Evolutionary conservation across 2,888 invertebrate genomes (phyloP).

Genomic region (Netelia inedita): DNA sequence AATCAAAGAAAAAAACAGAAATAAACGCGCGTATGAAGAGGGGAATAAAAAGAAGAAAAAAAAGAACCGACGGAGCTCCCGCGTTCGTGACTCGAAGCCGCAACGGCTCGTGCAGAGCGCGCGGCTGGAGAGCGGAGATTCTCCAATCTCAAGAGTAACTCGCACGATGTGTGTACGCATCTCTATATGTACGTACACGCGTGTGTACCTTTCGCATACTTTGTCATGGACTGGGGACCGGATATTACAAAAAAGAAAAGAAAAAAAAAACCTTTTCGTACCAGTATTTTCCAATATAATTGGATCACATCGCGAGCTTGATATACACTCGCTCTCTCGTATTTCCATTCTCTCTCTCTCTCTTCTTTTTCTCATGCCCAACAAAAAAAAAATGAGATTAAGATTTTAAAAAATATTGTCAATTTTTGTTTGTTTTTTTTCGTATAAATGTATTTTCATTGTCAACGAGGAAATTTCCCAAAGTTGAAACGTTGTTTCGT

Average conservation of each 20-base stretch:
- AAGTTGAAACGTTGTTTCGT: too few relatives aligned
- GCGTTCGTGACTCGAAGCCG: neutral
- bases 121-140: neutral
- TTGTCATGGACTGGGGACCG: neutral
- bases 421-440: too few relatives aligned
- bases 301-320: neutral
- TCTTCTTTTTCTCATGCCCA: neutral
- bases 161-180: neutral
- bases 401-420: too few relatives aligned
- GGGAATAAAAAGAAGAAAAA: neutral
- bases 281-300: neutral
- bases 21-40: neutral
- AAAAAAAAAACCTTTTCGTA: neutral
- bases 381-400: neutral
- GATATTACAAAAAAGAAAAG: neutral
- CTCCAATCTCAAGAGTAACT: slow-evolving; percentile 17
- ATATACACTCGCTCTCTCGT: neutral
- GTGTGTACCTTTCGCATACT: neutral
- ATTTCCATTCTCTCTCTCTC: neutral
- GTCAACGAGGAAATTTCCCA: too few relatives aligned
- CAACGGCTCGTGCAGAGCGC: neutral
- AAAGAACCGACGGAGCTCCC: neutral
- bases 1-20: neutral
- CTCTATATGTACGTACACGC: too few relatives aligned
- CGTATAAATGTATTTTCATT: too few relatives aligned